These are phyloP conservation scores for Tragelaphus scriptus DNA, from an alignment of 2,113 vertebrate species.

Conservation along the genomic window DNA sequence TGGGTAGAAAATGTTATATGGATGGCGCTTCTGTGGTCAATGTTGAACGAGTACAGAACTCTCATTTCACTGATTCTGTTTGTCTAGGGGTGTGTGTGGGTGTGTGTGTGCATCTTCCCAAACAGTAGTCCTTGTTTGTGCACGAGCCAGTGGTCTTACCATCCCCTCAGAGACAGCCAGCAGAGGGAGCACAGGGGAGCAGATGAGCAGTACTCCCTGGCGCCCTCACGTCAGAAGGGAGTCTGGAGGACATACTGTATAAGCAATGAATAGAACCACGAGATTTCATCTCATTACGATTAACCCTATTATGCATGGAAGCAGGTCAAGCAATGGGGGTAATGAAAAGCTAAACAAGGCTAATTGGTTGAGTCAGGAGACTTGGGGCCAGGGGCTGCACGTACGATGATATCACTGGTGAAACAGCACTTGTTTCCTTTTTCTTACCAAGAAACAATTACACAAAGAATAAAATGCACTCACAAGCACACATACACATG, in stretches of 20 bases:
- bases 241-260: conserved; percentile 30
- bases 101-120: neutral
- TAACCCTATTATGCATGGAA: conserved; percentile 39
- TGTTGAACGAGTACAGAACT: neutral
- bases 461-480: neutral
- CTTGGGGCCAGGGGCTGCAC: neutral
- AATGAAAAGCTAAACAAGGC: conserved; percentile 35
- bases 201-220: neutral
- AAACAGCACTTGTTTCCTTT: conserved; percentile 40
- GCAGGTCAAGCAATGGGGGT: neutral
- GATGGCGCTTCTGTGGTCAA: neutral
- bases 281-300: conserved; percentile 51
- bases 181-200: conserved; percentile 67
- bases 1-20: neutral
- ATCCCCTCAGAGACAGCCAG: conserved; percentile 64
- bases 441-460: conserved; percentile 33
- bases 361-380: conserved; percentile 21
- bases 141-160: neutral
- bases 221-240: conserved; percentile 19
- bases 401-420: neutral
- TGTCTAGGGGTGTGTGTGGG: neutral
- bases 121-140: neutral
- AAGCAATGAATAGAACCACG: conserved; percentile 62
- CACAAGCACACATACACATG: neutral
- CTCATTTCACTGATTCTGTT: neutral